These are phyloP conservation scores for Spinus olivaceus DNA, from an alignment of 2,797 vertebrate genomes.

Conservation along the genomic window DNA sequence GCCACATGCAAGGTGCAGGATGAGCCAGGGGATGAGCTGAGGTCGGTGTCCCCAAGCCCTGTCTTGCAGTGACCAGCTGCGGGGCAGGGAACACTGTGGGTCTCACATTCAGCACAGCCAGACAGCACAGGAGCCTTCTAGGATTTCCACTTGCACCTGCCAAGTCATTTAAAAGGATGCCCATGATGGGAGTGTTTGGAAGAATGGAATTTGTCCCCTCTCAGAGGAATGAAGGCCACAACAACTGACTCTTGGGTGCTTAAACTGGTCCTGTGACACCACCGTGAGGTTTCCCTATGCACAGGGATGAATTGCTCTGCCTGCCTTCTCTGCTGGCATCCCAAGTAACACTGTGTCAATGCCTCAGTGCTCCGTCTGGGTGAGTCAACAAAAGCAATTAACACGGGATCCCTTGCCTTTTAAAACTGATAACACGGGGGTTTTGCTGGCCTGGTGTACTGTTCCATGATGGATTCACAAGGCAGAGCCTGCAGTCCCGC, in stretches of 20 bases:
- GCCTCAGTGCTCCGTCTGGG: rapidly evolving
- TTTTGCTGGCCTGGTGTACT: neutral
- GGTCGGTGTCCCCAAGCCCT: rapidly evolving
- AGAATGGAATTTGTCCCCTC: neutral
- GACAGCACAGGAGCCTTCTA: neutral
- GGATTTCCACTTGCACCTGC: neutral
- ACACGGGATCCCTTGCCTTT: neutral
- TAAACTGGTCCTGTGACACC: neutral
- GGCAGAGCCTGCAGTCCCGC: neutral
- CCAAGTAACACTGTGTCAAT: rapidly evolving
- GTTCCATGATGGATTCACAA: rapidly evolving
- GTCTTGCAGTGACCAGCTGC: neutral
- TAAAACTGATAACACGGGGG: rapidly evolving
- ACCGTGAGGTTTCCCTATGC: rapidly evolving
- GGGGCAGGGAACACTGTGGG: rapidly evolving
- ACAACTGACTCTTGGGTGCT: rapidly evolving
- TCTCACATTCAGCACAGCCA: neutral
- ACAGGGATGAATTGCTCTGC: neutral
- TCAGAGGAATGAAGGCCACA: neutral
- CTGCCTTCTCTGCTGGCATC: neutral
- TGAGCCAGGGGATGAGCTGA: neutral
- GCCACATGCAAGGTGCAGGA: neutral
- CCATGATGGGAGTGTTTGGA: neutral
- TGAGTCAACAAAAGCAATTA: neutral
- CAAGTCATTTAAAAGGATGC: neutral